Evolutionary conservation across 2,888 invertebrate species (phyloP), one percentile per base, ranked within the genome.

Genomic region (Andrena bicolor): DNA sequence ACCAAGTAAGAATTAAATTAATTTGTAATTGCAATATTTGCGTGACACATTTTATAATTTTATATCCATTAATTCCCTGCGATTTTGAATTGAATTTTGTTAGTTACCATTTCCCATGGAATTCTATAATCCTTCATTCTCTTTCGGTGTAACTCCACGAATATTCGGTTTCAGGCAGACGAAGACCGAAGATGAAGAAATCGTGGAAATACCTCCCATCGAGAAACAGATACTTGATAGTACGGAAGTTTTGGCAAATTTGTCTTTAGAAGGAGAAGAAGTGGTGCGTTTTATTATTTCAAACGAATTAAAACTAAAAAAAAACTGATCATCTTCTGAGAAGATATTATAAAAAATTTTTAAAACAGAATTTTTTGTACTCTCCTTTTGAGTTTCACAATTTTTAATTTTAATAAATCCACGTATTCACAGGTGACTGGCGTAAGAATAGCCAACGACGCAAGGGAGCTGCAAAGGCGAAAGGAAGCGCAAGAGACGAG

Each of bases 391-490:
- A 56, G 0, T 8, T 56, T 23, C 13, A 56, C 13, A 56, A 23
- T 23, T 20, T 23, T 20, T 53, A 53, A 53, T 20, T 53, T 20
- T 20, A 28, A 26, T 49, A 3, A 35, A 51, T n/a, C 53, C 1
- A 13, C 6, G 10, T n/a, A 32, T 51, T 80, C 76, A 16, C 61
- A 94, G 94, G 92, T 94, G 6, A 90, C 96, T n/a, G 97, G 97
- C 91, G 96, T 98, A 2, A 95, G 96, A 91, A 95, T 97, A 58
- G 97, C 97, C 0, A 97, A 96, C 53, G 97, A 97, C 89, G 95
- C 96, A 28, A 95, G 97, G 0, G 97, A 97, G 92, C 93, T 95
- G 0, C 94, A 95, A 76, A 94, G 96, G 13, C 94, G 95, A 89
- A 96, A 94, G 90, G 94, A 92, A 89, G 96, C 94, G 92, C 95